These are phyloP conservation scores for Pterois miles DNA, from an alignment of 2,797 vertebrate species.

Conservation along the genomic window DNA sequence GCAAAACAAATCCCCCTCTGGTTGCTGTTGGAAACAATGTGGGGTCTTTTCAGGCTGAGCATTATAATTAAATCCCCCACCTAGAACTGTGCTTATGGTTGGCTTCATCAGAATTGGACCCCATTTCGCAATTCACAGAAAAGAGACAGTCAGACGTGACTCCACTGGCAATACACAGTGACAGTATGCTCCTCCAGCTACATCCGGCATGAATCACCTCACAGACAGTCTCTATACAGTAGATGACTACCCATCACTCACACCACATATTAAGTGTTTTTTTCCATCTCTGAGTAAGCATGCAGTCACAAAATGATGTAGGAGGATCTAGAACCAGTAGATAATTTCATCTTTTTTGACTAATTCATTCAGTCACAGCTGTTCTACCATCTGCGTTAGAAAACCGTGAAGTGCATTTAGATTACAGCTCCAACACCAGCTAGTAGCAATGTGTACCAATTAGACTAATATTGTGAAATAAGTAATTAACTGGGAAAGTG, in stretches of 20 bases:
- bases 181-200: slow-evolving; percentile 46
- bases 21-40: slow-evolving; percentile 42
- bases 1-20: slow-evolving; percentile 59
- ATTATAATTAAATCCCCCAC: slow-evolving; percentile 53
- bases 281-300: slow-evolving; percentile 8
- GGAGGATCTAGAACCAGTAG: background rate
- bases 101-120: slow-evolving; percentile 51
- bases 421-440: slow-evolving; percentile 1
- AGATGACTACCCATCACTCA: slow-evolving; percentile 26
- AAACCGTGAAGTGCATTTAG: slow-evolving; percentile 3
- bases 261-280: slow-evolving; percentile 15
- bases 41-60: slow-evolving; percentile 39
- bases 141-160: slow-evolving; percentile 60
- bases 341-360: slow-evolving; percentile 18
- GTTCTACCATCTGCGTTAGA: slow-evolving; percentile 43
- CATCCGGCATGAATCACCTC: slow-evolving; percentile 35
- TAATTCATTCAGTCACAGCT: slow-evolving; percentile 46
- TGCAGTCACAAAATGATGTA: slow-evolving; percentile 22
- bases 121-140: slow-evolving; percentile 62
- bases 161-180: slow-evolving; percentile 63
- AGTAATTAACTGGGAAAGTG: background rate
- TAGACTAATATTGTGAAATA: slow-evolving; percentile 16
- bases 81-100: slow-evolving; percentile 38
- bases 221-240: background rate
- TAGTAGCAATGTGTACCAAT: background rate